Percentiles rank a stretch among this genome's conserved stretches.
phyloP scores from a whole-genome alignment of 2,113 vertebrate genomes.

The Emydocephalus ijimae region DNA sequence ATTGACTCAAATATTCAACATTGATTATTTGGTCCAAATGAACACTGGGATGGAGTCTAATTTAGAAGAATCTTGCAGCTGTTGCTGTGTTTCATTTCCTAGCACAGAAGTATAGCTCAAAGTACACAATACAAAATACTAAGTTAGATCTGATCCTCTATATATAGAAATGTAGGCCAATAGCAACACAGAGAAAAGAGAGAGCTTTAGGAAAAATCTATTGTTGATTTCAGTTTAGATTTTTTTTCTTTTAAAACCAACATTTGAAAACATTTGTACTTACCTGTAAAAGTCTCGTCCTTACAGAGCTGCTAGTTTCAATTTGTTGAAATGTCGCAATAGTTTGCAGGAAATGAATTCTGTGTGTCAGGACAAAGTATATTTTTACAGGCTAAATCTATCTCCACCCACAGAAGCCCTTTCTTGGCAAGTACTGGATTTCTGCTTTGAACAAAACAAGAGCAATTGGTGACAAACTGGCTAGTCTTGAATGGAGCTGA shows the following conservation, averaged over 20 bases:
- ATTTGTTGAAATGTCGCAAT: conserved; percentile 34
- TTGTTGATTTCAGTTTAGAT: neutral
- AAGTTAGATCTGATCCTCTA: neutral
- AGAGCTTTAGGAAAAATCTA: rapidly evolving
- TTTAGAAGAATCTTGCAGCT: neutral
- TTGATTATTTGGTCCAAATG: neutral
- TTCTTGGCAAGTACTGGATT: conserved; percentile 24
- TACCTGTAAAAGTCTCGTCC: conserved; percentile 15
- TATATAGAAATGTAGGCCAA: neutral
- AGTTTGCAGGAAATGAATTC: conserved; percentile 46
- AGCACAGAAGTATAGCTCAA: neutral
- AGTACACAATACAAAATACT: neutral
- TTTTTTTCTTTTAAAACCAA: conserved; percentile 30
- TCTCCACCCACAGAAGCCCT: conserved; percentile 23
- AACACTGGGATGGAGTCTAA: neutral
- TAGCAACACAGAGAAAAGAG: neutral
- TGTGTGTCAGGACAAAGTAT: conserved; percentile 27
- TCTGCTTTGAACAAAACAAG: conserved; percentile 5
- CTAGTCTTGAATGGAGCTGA: conserved; percentile 3
- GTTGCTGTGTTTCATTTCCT: rapidly evolving
- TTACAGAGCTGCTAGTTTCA: conserved; percentile 47
- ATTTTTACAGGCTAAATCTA: conserved; percentile 39
- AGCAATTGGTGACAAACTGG: neutral
- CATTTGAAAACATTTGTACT: conserved; percentile 32
- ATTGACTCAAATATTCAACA: neutral